Base-by-base conservation (phyloP, 2,113 vertebrate genomes). In the Charina bottae region DNA sequence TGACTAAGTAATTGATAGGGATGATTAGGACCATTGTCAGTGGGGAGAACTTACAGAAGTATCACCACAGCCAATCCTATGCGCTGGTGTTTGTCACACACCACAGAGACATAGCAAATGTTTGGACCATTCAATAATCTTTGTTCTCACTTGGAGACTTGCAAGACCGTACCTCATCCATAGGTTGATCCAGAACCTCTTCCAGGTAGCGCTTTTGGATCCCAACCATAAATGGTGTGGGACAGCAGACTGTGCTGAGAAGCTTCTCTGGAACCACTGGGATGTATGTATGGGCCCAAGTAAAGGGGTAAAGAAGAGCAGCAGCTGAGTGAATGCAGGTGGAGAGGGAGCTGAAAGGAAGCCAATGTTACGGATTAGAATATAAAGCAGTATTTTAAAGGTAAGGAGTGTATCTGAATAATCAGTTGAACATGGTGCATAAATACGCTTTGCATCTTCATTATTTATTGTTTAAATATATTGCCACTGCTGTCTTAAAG, bases 211-310 rank as follows among this genome's bases (percentile, higher is more conserved):
- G 97, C 92, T 96, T 98, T 96, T 99, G 98, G 68, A 99, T 98
- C 8, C 99, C 99, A 0, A 99, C 98, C 97, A 99, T 98, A 96
- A 99, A 99, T 12, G 99, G 99, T 0, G 99, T 99, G 26, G 99
- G 99, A 8, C 98, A 99, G 98, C 99, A 99, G 93, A 99, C 98
- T 0, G 98, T 99, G 88, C 98, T 98, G 1, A 99, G 98, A 53
- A 99, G 98, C 94, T 98, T 98, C 94, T 98, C 97, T 0, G 99
- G 99, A 28, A 99, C 98, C 24, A 99, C 99, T 0, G 99, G 98
- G 97, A 99, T 99, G 93, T 99, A 98, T 88, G 99, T 99, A 97
- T 99, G 99, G 83, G 99, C 99, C 99, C 99, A 99, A 93, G 97
- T 98, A 97, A 99, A 99, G 56, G 99, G 99, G 95, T 99, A 98